phyloP scores from a whole-genome alignment of 2,113 vertebrate species.

The Pterocles orientalis region DNA sequence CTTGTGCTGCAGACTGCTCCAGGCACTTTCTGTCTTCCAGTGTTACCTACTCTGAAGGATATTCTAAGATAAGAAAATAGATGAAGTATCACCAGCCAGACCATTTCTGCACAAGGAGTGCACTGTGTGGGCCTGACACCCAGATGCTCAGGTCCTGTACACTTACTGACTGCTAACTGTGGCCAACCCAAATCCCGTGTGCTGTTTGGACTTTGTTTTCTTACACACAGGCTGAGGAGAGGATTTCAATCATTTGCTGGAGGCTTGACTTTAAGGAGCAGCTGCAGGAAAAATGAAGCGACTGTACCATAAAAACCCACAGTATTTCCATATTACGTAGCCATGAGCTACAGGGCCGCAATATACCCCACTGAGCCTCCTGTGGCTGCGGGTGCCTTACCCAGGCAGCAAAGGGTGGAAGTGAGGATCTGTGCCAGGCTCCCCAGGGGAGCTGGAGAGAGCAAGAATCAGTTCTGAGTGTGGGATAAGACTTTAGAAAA shows the following conservation, averaged over 20 bases:
- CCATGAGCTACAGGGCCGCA: neutral
- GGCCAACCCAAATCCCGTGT: neutral
- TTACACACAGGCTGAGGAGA: neutral
- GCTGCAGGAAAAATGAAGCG: neutral
- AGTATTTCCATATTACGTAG: neutral
- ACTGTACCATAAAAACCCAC: neutral
- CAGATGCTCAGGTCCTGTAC: neutral
- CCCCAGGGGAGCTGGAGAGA: neutral
- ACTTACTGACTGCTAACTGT: neutral
- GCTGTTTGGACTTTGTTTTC: neutral
- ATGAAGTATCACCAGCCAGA: neutral
- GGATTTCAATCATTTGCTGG: conserved; percentile 2
- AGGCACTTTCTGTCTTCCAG: neutral
- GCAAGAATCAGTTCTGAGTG: neutral
- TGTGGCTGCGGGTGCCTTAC: neutral
- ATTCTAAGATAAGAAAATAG: neutral
- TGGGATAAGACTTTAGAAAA: neutral
- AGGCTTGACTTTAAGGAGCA: conserved; percentile 13
- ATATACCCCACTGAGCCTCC: neutral
- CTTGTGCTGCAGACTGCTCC: neutral
- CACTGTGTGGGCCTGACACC: neutral
- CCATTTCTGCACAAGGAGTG: neutral
- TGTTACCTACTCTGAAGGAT: neutral
- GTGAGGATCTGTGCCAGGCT: neutral
- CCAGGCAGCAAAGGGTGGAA: neutral